A percentile compares a stretch with the other conserved stretches of the same genome.
phyloP scores from a whole-genome alignment of 2,113 vertebrate genomes.

The Oceanodroma tethys region DNA sequence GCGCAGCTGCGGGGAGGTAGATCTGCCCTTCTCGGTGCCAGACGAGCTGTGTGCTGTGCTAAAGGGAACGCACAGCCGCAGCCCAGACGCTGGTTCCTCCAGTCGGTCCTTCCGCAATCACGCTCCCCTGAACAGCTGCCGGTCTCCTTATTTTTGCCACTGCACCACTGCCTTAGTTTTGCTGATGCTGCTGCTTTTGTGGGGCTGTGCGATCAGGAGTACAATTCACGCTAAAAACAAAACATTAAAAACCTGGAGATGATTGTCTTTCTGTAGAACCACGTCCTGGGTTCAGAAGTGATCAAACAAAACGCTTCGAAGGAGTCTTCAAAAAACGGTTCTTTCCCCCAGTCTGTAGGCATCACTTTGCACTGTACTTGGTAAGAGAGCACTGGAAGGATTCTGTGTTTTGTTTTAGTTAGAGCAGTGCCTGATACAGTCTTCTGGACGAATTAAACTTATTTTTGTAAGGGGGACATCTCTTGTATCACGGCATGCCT shows the following conservation, averaged over 20 bases:
- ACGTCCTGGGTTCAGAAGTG: accelerated
- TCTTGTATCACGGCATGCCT: accelerated
- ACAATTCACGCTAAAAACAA: background rate
- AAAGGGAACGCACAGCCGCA: accelerated
- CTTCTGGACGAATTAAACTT: no score
- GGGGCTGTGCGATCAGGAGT: background rate
- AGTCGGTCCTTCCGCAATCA: accelerated
- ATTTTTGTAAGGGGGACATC: background rate
- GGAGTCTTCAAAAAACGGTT: background rate
- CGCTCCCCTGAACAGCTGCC: background rate
- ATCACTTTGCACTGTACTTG: background rate
- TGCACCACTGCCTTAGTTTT: background rate
- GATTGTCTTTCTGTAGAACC: background rate
- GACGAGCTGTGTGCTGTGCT: accelerated
- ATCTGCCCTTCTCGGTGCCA: background rate
- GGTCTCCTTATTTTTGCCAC: background rate
- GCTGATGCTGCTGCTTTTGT: background rate
- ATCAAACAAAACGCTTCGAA: no score
- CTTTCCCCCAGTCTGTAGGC: background rate
- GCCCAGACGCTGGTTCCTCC: no score
- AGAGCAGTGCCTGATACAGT: accelerated
- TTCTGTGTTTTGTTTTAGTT: background rate
- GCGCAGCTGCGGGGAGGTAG: accelerated
- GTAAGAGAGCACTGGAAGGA: background rate
- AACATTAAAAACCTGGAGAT: accelerated